Evolutionary conservation across 2,113 vertebrate species (phyloP).

Genomic region (Corydoras maculifer): DNA sequence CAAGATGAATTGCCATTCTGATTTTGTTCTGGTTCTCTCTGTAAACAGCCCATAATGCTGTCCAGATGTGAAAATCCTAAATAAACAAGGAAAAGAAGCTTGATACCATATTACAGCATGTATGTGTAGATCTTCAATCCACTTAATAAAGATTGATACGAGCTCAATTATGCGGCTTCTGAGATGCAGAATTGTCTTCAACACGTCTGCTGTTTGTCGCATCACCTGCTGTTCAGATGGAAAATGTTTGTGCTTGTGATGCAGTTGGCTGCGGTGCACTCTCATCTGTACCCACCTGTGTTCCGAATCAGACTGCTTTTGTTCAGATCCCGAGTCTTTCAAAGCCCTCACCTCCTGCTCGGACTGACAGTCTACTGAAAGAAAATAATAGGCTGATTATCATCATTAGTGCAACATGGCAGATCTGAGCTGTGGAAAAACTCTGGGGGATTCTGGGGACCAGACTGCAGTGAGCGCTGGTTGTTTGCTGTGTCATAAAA

Average conservation of each 20-base stretch:
- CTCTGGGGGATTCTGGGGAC: not conserved
- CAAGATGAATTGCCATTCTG: no score
- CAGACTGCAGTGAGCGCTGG: not conserved
- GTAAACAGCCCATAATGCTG: no score
- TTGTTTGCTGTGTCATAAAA: not conserved
- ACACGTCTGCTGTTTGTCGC: not conserved
- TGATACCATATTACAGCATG: no score
- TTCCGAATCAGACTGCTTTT: not conserved
- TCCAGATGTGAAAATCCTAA: no score
- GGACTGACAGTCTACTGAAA: constrained; percentile 5
- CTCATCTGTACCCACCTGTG: constrained; percentile 4
- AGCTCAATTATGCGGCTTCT: no score
- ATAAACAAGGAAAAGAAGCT: no score
- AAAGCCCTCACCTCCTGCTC: not conserved
- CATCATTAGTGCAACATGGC: constrained; percentile 20
- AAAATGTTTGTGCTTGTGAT: not conserved
- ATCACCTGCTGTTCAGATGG: constrained; percentile 1
- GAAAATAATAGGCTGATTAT: constrained; percentile 25
- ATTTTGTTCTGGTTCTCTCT: no score
- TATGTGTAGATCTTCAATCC: no score
- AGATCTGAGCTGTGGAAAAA: constrained; percentile 13
- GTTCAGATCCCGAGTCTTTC: constrained; percentile 6
- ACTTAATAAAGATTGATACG: no score
- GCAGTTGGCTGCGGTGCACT: not conserved
- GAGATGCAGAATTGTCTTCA: no score